Evolutionary conservation across 2,113 vertebrate genomes (phyloP).

Genomic region (Taurulus bubalis): DNA sequence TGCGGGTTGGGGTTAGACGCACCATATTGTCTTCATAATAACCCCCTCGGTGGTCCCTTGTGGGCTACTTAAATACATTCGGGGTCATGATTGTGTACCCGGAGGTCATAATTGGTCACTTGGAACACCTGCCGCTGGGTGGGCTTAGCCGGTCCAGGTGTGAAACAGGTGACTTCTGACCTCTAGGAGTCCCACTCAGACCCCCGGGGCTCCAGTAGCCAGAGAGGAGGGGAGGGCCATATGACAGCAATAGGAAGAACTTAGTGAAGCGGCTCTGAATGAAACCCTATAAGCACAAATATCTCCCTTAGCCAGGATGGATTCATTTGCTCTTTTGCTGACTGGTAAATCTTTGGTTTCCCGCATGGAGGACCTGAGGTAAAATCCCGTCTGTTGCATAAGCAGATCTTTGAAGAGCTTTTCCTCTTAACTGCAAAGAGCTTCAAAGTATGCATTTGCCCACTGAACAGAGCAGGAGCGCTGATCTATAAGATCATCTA

Average conservation of each 20-base stretch:
- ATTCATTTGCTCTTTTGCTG: constrained; percentile 52
- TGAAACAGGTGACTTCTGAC: constrained; percentile 56
- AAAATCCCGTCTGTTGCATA: constrained; percentile 54
- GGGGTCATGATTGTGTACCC: constrained; percentile 30
- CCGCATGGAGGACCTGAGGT: constrained; percentile 32
- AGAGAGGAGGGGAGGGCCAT: not conserved
- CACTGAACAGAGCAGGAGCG: constrained; percentile 41
- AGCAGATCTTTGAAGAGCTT: constrained; percentile 47
- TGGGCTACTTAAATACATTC: not conserved
- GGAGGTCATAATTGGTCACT: constrained; percentile 49
- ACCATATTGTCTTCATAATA: constrained; percentile 19
- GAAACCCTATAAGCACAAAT: constrained; percentile 41
- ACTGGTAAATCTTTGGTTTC: constrained; percentile 59
- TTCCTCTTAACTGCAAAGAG: constrained; percentile 20
- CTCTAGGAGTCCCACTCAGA: constrained; percentile 13
- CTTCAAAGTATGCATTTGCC: constrained; percentile 45
- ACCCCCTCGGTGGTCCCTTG: not conserved
- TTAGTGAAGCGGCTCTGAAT: constrained; percentile 15
- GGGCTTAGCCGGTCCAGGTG: constrained; percentile 57
- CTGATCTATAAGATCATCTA: constrained; percentile 27
- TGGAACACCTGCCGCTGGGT: constrained; percentile 59
- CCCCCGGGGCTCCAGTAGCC: constrained; percentile 15
- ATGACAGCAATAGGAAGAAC: constrained; percentile 2
- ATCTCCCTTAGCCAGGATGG: constrained; percentile 45
- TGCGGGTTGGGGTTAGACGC: constrained; percentile 5